phyloP scores from a whole-genome alignment of 2,888 invertebrate species.

The Tineola bisselliella region DNA sequence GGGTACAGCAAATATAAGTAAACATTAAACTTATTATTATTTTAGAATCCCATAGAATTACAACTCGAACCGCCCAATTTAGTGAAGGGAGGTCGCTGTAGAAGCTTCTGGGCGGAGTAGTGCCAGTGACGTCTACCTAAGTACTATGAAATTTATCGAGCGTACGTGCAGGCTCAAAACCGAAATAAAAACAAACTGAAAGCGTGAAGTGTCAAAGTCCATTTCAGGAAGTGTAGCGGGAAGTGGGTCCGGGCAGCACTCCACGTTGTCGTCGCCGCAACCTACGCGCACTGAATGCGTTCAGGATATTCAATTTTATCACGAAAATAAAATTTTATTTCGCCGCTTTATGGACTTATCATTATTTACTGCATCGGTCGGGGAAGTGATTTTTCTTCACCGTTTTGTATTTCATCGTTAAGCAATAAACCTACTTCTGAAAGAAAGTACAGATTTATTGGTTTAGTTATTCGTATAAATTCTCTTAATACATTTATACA shows the following conservation, averaged over 20 bases:
- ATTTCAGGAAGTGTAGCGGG: constrained; percentile 23
- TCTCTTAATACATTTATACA: background rate
- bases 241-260: constrained; percentile 15
- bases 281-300: constrained; percentile 15
- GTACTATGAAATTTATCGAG: constrained; percentile 56
- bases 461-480: background rate
- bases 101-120: constrained; percentile 14
- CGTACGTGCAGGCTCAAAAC: constrained; percentile 27
- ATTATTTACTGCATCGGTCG: constrained; percentile 14
- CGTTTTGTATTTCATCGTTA: constrained; percentile 5
- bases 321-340: constrained; percentile 18
- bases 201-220: constrained; percentile 41
- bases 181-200: constrained; percentile 33
- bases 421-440: constrained; percentile 1
- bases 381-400: constrained; percentile 6
- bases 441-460: background rate
- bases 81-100: background rate
- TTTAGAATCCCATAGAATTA: background rate
- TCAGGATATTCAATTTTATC: constrained; percentile 18
- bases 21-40: too few species aligned
- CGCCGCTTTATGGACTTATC: constrained; percentile 15
- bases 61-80: background rate
- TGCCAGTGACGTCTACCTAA: constrained; percentile 47
- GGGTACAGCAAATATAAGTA: too few species aligned
- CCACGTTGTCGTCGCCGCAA: constrained; percentile 13